Evolutionary conservation across 2,888 invertebrate genomes (phyloP).

Genomic region (Drosophila buzzatii): DNA sequence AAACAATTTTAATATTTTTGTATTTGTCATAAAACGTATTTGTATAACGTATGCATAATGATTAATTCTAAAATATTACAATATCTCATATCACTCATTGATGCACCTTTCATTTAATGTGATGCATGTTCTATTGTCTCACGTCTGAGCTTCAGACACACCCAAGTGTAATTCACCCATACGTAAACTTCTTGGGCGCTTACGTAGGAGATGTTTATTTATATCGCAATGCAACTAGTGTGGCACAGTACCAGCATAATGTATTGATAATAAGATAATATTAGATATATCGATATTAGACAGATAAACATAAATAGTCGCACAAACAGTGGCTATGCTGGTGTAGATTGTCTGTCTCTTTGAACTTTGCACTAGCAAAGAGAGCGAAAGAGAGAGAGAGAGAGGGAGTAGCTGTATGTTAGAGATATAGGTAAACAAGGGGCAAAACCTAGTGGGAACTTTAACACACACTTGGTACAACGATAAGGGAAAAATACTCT

Average conservation of each 20-base stretch:
- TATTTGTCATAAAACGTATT: neutral
- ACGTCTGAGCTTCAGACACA: constrained; percentile 21
- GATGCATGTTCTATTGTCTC: neutral
- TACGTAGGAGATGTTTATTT: constrained; percentile 23
- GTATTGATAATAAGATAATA: constrained; percentile 51
- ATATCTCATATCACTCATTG: too few species aligned
- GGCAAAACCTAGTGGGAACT: constrained; percentile 52
- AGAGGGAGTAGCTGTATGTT: neutral
- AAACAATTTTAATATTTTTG: neutral
- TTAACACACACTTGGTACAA: constrained; percentile 16
- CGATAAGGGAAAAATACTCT: constrained; percentile 32
- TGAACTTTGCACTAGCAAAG: neutral
- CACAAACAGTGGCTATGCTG: neutral
- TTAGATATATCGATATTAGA: constrained; percentile 5
- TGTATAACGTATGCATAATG: neutral
- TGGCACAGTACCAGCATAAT: constrained; percentile 12
- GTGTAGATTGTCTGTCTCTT: constrained; percentile 5
- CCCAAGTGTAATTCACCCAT: too few species aligned
- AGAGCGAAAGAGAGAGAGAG: neutral
- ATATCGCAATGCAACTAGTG: constrained; percentile 28
- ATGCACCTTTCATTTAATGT: neutral
- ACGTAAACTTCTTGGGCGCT: neutral
- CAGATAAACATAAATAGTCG: neutral
- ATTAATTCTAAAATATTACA: neutral
- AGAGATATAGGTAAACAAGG: constrained; percentile 53